These are phyloP conservation scores for Garra rufa DNA, from an alignment of 2,113 vertebrate species.

Conservation along the genomic window DNA sequence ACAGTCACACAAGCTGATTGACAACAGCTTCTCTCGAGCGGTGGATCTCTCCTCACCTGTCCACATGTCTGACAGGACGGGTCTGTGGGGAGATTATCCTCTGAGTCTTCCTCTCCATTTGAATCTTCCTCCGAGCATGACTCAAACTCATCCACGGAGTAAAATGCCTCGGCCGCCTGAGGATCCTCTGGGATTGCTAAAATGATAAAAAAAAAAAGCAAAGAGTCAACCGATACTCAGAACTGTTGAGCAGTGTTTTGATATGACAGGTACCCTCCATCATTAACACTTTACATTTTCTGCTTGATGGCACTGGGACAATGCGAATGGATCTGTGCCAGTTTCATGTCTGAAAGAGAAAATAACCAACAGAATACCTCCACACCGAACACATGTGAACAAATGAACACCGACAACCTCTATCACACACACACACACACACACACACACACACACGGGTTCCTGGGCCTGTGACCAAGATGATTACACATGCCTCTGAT, in stretches of 20 bases:
- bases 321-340: background rate
- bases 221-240: background rate
- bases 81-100: conserved; percentile 38
- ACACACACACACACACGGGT: background rate
- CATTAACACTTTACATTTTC: conserved; percentile 1
- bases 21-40: background rate
- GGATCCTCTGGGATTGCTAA: conserved; percentile 87
- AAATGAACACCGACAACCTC: background rate
- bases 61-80: conserved; percentile 63
- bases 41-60: conserved; percentile 72
- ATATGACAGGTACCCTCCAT: background rate
- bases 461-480: conserved; percentile 9
- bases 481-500: conserved; percentile 38
- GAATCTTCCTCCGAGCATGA: conserved; percentile 81
- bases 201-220: conserved; percentile 42
- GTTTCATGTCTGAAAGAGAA: background rate
- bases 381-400: background rate
- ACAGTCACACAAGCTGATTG: conserved; percentile 35
- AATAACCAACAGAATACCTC: background rate
- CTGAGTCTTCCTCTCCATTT: conserved; percentile 47
- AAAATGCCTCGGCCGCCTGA: conserved; percentile 80
- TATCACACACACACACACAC: conserved; percentile 5
- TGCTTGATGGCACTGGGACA: background rate
- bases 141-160: conserved; percentile 82
- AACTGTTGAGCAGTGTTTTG: conserved; percentile 1